Conservation (phyloP, 2,113 vertebrate genomes). For the Cephalopterus ornatus region DNA sequence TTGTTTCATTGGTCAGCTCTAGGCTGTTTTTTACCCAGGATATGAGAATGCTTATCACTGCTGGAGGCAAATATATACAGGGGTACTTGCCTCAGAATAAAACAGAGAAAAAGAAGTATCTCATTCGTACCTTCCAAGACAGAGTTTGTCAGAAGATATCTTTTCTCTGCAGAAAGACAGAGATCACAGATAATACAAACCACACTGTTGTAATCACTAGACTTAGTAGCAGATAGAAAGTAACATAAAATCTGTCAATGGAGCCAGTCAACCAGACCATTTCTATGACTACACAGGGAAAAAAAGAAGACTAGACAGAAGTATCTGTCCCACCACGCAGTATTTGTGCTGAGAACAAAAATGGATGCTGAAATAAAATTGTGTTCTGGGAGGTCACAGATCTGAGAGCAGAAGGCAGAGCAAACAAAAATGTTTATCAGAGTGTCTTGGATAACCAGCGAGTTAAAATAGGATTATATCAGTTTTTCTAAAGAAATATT, state of each 20-base stretch:
- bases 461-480: neutral
- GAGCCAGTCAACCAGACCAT: neutral
- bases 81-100: neutral
- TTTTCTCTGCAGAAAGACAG: neutral
- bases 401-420: neutral
- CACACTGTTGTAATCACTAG: neutral
- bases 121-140: neutral
- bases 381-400: neutral
- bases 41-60: neutral
- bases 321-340: neutral
- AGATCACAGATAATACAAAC: neutral
- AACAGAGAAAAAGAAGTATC: neutral
- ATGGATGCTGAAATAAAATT: neutral
- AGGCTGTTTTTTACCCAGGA: neutral
- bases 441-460: neutral
- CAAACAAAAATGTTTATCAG: neutral
- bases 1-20: neutral
- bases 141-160: neutral
- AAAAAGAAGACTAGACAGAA: neutral
- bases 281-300: neutral
- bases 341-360: neutral
- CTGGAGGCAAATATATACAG: neutral
- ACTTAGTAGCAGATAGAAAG: neutral
- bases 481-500: neutral
- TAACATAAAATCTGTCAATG: neutral